phyloP scores from a whole-genome alignment of 2,113 vertebrate genomes.

The Microtus richardsoni region DNA sequence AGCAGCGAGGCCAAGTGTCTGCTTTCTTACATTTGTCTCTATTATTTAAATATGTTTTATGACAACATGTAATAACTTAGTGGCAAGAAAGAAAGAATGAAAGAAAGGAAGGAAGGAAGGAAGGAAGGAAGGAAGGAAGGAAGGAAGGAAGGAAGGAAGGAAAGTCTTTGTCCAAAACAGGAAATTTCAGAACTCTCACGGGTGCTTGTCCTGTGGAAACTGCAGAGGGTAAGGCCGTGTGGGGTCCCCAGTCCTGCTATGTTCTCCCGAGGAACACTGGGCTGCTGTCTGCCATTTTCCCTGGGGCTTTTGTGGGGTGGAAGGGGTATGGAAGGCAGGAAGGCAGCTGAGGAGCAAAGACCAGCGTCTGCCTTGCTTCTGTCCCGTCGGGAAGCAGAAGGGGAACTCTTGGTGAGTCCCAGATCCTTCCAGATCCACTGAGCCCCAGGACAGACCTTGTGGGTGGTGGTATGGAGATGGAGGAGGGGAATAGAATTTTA shows the following conservation, averaged over 20 bases:
- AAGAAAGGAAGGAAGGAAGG: background rate
- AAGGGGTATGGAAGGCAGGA: background rate
- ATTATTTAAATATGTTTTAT: slow-evolving; percentile 46
- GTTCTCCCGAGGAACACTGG: background rate
- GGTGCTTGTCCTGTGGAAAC: background rate
- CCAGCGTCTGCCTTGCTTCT: background rate
- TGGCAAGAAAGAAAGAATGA: background rate
- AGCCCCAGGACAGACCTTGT: background rate
- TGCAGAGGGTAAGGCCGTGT: background rate
- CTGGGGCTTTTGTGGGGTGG: background rate
- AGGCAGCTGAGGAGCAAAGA: background rate
- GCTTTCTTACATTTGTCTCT: slow-evolving; percentile 24
- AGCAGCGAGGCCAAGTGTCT: background rate
- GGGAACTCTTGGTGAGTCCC: background rate
- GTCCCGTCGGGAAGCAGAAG: background rate
- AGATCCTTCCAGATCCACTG: slow-evolving; percentile 9
- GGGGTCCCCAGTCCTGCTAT: background rate
- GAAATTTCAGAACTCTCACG: background rate
- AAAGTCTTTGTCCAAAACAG: background rate
- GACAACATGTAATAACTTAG: slow-evolving; percentile 42
- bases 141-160: background rate
- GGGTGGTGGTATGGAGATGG: background rate
- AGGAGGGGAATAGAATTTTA: background rate
- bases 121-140: background rate
- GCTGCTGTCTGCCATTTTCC: background rate